Evolutionary conservation across 1,140 invertebrate genomes (phyloP).

Genomic region (Drosophila oshimai): DNA sequence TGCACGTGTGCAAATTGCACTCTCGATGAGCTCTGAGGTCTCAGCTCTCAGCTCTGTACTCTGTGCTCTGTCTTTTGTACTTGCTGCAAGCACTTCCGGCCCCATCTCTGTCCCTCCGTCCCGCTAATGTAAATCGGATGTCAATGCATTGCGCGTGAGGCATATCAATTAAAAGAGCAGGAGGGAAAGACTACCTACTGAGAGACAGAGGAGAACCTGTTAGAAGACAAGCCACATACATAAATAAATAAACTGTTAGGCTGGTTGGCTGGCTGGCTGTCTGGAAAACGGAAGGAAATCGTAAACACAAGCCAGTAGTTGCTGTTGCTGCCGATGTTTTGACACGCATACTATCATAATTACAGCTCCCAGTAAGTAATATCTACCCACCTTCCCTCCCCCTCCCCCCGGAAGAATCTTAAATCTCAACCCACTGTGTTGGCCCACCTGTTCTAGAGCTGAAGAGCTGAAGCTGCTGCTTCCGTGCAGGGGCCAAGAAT

Average conservation of each 20-base stretch:
- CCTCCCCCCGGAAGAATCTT: conserved; percentile 2
- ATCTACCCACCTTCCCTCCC: conserved; percentile 20
- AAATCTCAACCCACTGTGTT: not conserved
- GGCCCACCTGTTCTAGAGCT: conserved; percentile 58
- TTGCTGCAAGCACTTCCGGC: conserved; percentile 55
- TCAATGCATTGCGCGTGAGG: conserved; percentile 78
- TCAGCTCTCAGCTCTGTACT: not conserved
- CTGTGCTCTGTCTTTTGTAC: conserved; percentile 2
- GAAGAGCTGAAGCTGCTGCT: conserved; percentile 45
- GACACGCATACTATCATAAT: conserved; percentile 78
- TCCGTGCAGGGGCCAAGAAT: conserved; percentile 74
- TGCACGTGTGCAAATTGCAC: conserved; percentile 48
- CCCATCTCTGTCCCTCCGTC: conserved; percentile 5
- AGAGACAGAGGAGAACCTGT: conserved; percentile 62
- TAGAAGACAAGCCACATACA: conserved; percentile 66
- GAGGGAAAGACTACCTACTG: too few species aligned
- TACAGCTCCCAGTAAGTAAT: conserved; percentile 56
- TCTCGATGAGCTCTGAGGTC: too few species aligned
- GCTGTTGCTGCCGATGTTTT: conserved; percentile 55
- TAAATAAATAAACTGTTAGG: conserved; percentile 79
- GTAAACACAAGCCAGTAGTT: conserved; percentile 66
- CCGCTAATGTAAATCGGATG: conserved; percentile 82
- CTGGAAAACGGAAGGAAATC: conserved; percentile 79
- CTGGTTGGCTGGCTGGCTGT: too few species aligned
- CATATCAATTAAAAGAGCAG: conserved; percentile 69